Evolutionary conservation across 2,113 vertebrate genomes (phyloP).

Genomic region (Setophaga kirtlandii): DNA sequence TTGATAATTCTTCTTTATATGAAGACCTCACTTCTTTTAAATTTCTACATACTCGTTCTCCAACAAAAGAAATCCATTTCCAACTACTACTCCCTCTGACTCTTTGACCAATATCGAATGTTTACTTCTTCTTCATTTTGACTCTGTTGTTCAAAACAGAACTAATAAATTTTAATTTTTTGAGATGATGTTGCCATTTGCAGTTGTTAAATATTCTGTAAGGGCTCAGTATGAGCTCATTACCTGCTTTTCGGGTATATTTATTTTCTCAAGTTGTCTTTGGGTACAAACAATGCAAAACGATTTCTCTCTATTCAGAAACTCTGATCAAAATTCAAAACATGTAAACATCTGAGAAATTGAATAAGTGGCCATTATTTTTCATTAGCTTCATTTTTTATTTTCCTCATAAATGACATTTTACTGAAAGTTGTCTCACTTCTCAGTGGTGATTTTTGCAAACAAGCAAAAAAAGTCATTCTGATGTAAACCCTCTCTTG

Average conservation of each 20-base stretch:
- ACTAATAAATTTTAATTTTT: background rate
- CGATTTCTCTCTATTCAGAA: background rate
- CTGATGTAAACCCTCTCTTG: background rate
- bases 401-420: background rate
- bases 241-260: background rate
- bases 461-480: background rate
- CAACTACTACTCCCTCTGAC: background rate
- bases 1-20: background rate
- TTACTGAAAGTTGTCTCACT: background rate
- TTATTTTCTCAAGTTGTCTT: background rate
- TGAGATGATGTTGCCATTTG: background rate
- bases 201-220: background rate
- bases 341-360: background rate
- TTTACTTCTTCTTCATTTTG: background rate
- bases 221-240: background rate
- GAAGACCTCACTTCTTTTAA: background rate
- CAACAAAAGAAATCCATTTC: background rate
- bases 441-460: background rate
- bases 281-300: background rate
- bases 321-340: background rate
- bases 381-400: background rate
- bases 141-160: background rate
- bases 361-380: background rate
- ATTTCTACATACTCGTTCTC: background rate
- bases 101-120: background rate